Percentiles rank a stretch among this genome's conserved stretches.
Evolutionary conservation across 2,113 vertebrate species (phyloP).

Genomic region (Coreoperca whiteheadi): DNA sequence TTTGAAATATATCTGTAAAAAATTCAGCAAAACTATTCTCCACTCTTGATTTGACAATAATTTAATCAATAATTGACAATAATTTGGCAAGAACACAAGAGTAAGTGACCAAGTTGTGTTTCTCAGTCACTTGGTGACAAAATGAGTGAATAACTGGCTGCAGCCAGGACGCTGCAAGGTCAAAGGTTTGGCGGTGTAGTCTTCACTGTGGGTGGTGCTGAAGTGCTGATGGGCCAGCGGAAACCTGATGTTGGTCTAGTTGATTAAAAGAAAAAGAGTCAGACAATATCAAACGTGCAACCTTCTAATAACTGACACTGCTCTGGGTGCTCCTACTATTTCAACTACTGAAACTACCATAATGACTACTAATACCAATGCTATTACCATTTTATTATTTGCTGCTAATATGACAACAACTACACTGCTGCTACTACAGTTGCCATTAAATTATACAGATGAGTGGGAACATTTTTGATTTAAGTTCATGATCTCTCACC

Average conservation of each 20-base stretch:
- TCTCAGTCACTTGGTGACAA: slow-evolving; percentile 7
- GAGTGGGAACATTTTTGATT: background rate
- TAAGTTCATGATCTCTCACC: slow-evolving; percentile 33
- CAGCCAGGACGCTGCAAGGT: background rate
- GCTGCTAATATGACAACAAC: background rate
- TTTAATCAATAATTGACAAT: too few relatives aligned
- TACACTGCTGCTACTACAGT: background rate
- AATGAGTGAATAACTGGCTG: slow-evolving; percentile 3
- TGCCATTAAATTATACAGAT: background rate
- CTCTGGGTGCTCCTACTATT: background rate
- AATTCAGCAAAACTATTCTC: background rate
- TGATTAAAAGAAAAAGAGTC: slow-evolving; percentile 34
- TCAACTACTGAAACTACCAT: background rate
- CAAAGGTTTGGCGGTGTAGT: slow-evolving; percentile 33
- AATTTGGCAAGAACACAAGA: background rate
- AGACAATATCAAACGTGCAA: background rate
- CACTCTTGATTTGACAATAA: background rate
- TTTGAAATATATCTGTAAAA: background rate
- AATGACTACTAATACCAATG: background rate
- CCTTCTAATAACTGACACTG: background rate
- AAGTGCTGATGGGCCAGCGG: slow-evolving; percentile 30
- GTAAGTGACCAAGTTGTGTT: background rate
- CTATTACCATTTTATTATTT: background rate
- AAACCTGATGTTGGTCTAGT: slow-evolving; percentile 53
- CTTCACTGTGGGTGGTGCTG: slow-evolving; percentile 52